Percentiles rank a stretch among this genome's conserved stretches.
These are phyloP conservation scores for Acanthochromis polyacanthus DNA, from an alignment of 2,113 vertebrate species.

Conservation along the genomic window DNA sequence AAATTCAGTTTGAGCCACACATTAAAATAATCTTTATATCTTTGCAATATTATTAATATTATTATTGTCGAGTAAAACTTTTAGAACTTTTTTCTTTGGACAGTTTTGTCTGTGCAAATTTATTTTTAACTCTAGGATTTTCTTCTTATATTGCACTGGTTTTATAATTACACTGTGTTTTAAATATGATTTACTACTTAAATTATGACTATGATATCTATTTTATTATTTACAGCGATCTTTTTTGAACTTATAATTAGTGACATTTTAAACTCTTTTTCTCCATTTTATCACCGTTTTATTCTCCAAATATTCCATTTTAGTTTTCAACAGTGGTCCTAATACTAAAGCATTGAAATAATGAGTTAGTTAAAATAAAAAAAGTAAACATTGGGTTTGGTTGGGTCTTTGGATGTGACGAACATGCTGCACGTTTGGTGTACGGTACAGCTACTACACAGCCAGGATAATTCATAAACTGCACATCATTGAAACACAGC, in stretches of 20 bases:
- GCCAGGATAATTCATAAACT: slow-evolving; percentile 40
- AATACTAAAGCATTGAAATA: too few species aligned
- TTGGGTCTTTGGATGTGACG: slow-evolving; percentile 10
- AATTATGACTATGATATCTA: too few species aligned
- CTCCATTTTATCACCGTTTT: background rate
- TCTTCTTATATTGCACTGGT: background rate
- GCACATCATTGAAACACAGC: slow-evolving; percentile 52
- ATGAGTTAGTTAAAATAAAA: too few species aligned
- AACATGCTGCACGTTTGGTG: slow-evolving; percentile 21
- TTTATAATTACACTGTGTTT: background rate
- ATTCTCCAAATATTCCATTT: background rate
- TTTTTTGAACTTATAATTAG: background rate
- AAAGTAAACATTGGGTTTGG: background rate
- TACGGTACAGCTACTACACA: slow-evolving; percentile 45
- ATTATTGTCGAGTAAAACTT: too few species aligned
- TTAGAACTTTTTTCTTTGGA: too few species aligned
- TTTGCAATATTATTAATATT: too few species aligned
- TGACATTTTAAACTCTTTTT: background rate
- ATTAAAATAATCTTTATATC: too few species aligned
- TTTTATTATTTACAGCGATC: too few species aligned
- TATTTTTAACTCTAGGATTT: too few species aligned
- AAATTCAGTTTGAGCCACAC: too few species aligned
- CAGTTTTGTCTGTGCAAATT: too few species aligned
- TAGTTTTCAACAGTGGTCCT: background rate
- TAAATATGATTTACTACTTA: background rate